phyloP scores from a whole-genome alignment of 2,797 vertebrate species.

The Balearica regulorum region DNA sequence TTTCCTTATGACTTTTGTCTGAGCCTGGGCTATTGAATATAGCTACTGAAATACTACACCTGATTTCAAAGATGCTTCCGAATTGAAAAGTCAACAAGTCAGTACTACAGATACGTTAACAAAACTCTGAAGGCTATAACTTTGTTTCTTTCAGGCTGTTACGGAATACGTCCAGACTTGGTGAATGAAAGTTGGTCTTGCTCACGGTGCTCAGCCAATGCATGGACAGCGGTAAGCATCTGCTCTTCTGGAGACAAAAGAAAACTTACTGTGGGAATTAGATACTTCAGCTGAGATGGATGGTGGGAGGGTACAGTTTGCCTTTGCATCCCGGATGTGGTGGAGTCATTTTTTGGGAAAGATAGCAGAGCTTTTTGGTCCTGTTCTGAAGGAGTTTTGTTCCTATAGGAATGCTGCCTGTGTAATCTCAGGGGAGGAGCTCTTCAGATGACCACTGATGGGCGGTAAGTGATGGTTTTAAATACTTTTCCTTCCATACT shows the following conservation, averaged over 20 bases:
- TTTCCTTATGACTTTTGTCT: not conserved
- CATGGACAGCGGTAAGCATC: slow-evolving; percentile 84
- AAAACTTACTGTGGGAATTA: not conserved
- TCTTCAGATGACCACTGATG: slow-evolving; percentile 88
- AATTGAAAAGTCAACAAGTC: fast-evolving
- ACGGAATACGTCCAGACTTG: slow-evolving; percentile 85
- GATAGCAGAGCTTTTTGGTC: not conserved
- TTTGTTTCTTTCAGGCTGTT: slow-evolving; percentile 82
- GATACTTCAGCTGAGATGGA: not conserved
- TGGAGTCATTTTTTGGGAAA: fast-evolving
- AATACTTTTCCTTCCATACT: not conserved
- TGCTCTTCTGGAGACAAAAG: too few relatives aligned
- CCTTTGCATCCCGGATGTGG: not conserved
- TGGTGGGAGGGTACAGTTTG: not conserved
- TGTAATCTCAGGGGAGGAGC: slow-evolving; percentile 95
- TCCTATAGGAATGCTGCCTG: slow-evolving; percentile 89
- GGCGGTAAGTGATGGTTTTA: slow-evolving; percentile 70
- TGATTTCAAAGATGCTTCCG: not conserved
- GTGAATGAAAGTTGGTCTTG: slow-evolving; percentile 86
- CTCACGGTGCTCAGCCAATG: slow-evolving; percentile 83
- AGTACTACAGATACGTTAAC: fast-evolving
- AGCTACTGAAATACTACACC: not conserved
- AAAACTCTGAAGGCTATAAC: not conserved
- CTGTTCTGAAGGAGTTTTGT: not conserved
- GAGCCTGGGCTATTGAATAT: not conserved